Base-by-base conservation (phyloP, 2,797 vertebrate genomes). In the Dicrostonyx torquatus region DNA sequence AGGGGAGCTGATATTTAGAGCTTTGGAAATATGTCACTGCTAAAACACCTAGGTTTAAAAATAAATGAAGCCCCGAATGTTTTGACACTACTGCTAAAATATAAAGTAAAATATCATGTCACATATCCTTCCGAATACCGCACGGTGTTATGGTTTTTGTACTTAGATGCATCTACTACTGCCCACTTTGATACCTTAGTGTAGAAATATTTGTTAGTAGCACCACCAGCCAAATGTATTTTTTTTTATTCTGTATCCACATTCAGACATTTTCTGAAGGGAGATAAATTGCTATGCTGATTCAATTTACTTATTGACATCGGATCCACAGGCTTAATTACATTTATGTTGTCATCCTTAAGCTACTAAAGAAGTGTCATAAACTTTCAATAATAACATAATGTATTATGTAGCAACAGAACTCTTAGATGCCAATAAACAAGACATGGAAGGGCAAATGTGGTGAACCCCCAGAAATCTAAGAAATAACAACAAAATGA, bases 41-140 rank as follows among this genome's bases (percentile, higher is more conserved):
- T 58, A 62, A 97, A 97, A 96, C 5, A 93, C 75, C 78, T 92
- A 89, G 48, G 82, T 95, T 94, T 95, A 97, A 97, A 96, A 93
- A 94, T 70, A 96, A 87, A 92, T 60, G 4, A 93, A 87, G 48
- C 11, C 58, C 58, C 13, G 92, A 96, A 96, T 94, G 45, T 92
- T 94, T 97, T 97, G 91, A 92, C 53, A 73, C 18, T 88, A 34
- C 58, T 87, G 58, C 55, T 96, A 90, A 95, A 96, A 94, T 9
- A 50, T 58, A 66, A 95, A 75, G 91, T 78, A 94, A 92, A 96
- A 90, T 83, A 80, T 8, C 73, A 72, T 2, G 1, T 73, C 37
- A 78, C 43, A 34, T 91, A 95, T 87, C 93, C 17, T 76, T 92
- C 60, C 40, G 92, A 10, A 43, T 88, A 88, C 90, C n/a, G 87